Base-by-base conservation (phyloP, 1,140 invertebrate species). In the Pachypsylla venusta region DNA sequence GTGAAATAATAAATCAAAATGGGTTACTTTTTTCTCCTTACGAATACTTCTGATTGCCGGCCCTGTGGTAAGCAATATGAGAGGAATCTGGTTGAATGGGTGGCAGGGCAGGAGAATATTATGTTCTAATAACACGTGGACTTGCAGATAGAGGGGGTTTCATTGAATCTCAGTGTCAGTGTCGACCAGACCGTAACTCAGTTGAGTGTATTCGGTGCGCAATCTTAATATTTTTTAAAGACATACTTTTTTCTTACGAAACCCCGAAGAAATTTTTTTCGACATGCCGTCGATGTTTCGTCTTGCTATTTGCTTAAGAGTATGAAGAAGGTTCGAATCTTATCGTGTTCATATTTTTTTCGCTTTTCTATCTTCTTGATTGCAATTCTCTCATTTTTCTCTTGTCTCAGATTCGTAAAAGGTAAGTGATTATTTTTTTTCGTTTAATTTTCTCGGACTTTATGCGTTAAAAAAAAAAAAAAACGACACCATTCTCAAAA, bases 81-180 rank as follows among this genome's bases (percentile, higher is more conserved):
- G n/a, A n/a, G n/a, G n/a, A n/a, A n/a, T 35, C 30, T 35, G 7
- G 42, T 48, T 48, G 42, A 48, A 48, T 48, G 42, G 42, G 5
- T 48, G 7, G 42, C 42, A 48, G 42, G 5, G 42, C n/a, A 48
- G n/a, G n/a, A n/a, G n/a, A n/a, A n/a, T n/a, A n/a, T n/a, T n/a
- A n/a, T n/a, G n/a, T n/a, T n/a, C n/a, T n/a, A n/a, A n/a, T n/a
- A n/a, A n/a, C 42, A 48, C 42, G 42, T 48, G 42, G 7, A 35
- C 7, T n/a, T 10, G 30, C 7, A n/a, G 30, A 35, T 7, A n/a
- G 30, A n/a, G 30, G 30, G 42, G 5, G 16, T 48, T 48, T 48
- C 42, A 48, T 48, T 35, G 30, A 35, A n/a, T n/a, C n/a, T 48
- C 42, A 48, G 42, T 48, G 16, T 48, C 42, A 48, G 42, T 48